Percentiles rank a stretch among this genome's conserved stretches.
Conservation (phyloP, 1,140 invertebrate genomes). For the Lepidostoma basale region DNA sequence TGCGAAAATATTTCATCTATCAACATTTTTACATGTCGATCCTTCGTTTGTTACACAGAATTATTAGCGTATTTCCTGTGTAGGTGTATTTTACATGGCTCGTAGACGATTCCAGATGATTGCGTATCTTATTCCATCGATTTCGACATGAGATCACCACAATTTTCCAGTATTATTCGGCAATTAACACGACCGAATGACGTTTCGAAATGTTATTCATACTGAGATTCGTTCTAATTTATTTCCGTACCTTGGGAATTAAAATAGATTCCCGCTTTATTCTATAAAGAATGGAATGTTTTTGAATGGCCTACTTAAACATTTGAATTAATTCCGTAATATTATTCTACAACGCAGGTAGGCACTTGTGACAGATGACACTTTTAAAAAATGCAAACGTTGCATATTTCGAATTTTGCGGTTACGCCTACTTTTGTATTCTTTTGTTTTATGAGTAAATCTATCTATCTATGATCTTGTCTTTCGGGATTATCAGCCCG, state of each 20-base stretch:
- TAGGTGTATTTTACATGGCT: neutral
- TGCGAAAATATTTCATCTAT: neutral
- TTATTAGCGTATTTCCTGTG: neutral
- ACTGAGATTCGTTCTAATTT: neutral
- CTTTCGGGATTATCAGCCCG: no score
- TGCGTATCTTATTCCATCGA: no score
- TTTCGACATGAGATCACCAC: no score
- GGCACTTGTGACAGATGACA: neutral
- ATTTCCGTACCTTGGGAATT: neutral
- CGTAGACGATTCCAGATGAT: neutral
- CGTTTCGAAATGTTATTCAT: no score
- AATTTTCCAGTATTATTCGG: no score
- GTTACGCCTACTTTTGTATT: no score
- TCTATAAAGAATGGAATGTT: no score
- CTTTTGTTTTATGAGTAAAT: no score
- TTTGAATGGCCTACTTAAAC: neutral
- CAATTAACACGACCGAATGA: no score
- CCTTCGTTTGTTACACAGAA: neutral
- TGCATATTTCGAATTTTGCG: no score
- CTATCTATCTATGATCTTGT: no score
- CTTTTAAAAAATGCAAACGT: no score
- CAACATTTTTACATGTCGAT: neutral
- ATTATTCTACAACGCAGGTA: neutral
- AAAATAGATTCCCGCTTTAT: slow-evolving; percentile 6
- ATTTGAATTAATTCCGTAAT: neutral